phyloP scores from a whole-genome alignment of 2,797 vertebrate genomes.

The Poecilia picta region DNA sequence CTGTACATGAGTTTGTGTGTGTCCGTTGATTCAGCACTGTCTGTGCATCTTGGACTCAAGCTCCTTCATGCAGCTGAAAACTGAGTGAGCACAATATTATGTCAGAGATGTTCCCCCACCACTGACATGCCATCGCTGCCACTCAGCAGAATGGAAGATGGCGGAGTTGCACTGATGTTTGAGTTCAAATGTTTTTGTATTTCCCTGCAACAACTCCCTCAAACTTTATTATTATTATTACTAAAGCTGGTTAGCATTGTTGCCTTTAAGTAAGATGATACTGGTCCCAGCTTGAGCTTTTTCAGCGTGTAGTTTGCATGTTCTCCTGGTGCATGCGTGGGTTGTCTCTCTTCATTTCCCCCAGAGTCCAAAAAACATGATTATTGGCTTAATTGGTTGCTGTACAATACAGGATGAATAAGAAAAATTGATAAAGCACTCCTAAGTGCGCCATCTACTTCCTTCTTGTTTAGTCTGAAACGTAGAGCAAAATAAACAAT shows the following conservation, averaged over 20 bases:
- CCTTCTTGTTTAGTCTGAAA: background rate
- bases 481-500: background rate
- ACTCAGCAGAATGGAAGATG: conserved; percentile 24
- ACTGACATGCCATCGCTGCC: conserved; percentile 36
- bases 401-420: background rate
- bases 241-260: background rate
- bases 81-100: conserved; percentile 23
- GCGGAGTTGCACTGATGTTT: conserved; percentile 8
- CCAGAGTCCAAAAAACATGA: background rate
- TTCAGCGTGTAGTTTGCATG: background rate
- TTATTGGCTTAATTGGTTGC: background rate
- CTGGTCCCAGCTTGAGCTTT: background rate
- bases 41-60: conserved; percentile 50
- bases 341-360: background rate
- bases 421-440: background rate
- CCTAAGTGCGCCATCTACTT: background rate
- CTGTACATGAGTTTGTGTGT: conserved; percentile 9
- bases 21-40: conserved; percentile 60
- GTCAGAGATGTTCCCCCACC: conserved; percentile 11
- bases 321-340: background rate
- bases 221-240: background rate
- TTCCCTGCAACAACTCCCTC: background rate
- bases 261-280: background rate
- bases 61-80: conserved; percentile 50
- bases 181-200: conserved; percentile 25